Evolutionary conservation across 1,140 invertebrate genomes (phyloP), one percentile per base, ranked within the genome.

Genomic region (Agrilus planipennis): DNA sequence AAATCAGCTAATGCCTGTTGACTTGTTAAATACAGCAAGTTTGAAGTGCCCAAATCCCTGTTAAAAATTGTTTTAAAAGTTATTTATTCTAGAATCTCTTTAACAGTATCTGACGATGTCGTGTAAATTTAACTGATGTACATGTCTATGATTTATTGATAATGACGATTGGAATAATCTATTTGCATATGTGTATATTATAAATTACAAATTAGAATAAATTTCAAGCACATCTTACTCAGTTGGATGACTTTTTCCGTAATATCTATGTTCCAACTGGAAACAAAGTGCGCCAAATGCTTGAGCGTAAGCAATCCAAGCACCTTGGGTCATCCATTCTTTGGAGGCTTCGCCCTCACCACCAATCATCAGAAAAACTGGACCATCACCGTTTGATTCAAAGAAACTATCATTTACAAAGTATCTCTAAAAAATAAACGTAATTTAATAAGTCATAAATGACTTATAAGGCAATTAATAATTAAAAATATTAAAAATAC

Each of bases 221-320:
- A n/a, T n/a, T n/a, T n/a, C n/a, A n/a, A n/a, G n/a, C n/a, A n/a
- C n/a, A n/a, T n/a, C 55, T 65, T 71, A 84, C 82, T 52, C 42
- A 10, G 85, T 89, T 3, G 92, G 92, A 54, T 81, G 83, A 64
- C 88, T 93, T 63, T 89, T 77, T 42, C 92, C 92, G 73, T 96
- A 96, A 64, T 75, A 96, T 39, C 91, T 73, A 67, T 97, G 92
- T 60, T 96, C 92, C 17, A 96, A 49, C 61, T 82, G 77, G 27
- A 95, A 81, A 45, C 84, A 85, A 2, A 91, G 61, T 0, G 91
- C 91, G 34, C 78, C 77, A 59, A 80, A 80, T 42, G 77, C 64
- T 53, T 80, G 71, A 0, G 86, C 89, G 69, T 85, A 89, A 45
- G 81, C 74, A 3, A 91, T 75, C 84, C 89, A 92, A 42, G 77